Conservation (phyloP, 2,888 invertebrate genomes). For the Caenorhabditis virilis region DNA sequence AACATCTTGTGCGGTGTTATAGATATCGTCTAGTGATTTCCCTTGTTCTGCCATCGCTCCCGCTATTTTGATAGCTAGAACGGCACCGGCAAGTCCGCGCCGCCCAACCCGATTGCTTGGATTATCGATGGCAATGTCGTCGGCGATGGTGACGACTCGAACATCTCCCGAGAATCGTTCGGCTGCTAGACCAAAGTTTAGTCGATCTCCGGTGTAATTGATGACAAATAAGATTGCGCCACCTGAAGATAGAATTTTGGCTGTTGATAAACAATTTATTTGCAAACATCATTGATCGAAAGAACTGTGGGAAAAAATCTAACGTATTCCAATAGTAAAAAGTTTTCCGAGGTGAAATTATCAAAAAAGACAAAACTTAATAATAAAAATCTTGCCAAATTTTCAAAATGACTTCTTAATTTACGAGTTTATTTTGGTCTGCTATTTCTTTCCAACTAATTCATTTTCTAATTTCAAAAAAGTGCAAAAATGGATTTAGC, state of each 20-base stretch:
- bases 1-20: slow-evolving; percentile 58
- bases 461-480: no score
- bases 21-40: slow-evolving; percentile 74
- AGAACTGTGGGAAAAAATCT: no score
- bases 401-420: no score
- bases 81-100: slow-evolving; percentile 75
- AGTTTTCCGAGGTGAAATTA: no score
- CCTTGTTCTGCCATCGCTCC: slow-evolving; percentile 79
- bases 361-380: slow-evolving; percentile 3
- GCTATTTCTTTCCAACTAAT: no score
- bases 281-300: no score
- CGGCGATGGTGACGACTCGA: slow-evolving; percentile 75
- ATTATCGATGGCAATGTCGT: slow-evolving; percentile 76
- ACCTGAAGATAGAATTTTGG: slow-evolving; percentile 46
- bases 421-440: no score
- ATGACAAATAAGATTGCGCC: slow-evolving; percentile 79
- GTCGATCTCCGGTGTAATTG: slow-evolving; percentile 80
- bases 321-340: no score
- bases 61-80: slow-evolving; percentile 76
- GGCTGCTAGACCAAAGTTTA: slow-evolving; percentile 83
- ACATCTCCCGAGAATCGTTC: slow-evolving; percentile 75
- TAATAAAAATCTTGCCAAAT: no score
- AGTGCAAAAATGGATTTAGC: no score
- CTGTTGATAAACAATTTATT: no score
- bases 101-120: slow-evolving; percentile 74